Conservation (phyloP, 2,113 vertebrate species). For the Phylloscopus whistleri region DNA sequence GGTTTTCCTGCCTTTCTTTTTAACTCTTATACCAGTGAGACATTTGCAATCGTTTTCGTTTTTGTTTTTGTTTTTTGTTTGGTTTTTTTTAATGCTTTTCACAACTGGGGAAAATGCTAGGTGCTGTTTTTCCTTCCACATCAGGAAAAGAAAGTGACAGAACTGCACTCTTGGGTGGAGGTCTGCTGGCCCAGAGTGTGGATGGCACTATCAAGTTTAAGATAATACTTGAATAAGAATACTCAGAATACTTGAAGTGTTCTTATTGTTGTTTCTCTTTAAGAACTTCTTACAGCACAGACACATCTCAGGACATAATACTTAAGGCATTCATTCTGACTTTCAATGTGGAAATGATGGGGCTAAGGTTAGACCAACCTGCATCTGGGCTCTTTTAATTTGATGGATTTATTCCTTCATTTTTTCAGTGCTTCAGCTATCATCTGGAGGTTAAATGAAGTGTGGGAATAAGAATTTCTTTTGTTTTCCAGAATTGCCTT, state of each 20-base stretch:
- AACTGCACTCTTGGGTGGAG: not conserved
- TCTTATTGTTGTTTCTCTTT: not conserved
- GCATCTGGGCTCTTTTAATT: slow-evolving; percentile 11
- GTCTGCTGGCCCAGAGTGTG: not conserved
- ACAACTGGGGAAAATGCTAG: not conserved
- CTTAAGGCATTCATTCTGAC: not conserved
- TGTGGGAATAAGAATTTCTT: not conserved
- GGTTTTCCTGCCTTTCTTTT: slow-evolving; percentile 17
- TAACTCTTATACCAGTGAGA: not conserved
- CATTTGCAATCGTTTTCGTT: not conserved
- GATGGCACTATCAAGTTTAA: not conserved
- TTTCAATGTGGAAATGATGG: not conserved
- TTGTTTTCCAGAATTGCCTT: slow-evolving; percentile 27
- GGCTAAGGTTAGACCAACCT: not conserved
- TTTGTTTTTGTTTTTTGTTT: not conserved
- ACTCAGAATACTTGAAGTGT: not conserved
- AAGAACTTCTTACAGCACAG: not conserved
- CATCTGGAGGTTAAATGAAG: not conserved
- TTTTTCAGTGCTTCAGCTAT: slow-evolving; percentile 45
- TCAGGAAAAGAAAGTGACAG: not conserved
- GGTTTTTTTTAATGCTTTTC: not conserved
- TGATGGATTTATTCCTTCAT: slow-evolving; percentile 43
- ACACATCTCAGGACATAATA: not conserved
- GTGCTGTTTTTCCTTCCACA: not conserved
- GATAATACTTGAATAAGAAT: slow-evolving; percentile 3